These are phyloP conservation scores for Misgurnus anguillicaudatus DNA, from an alignment of 2,113 vertebrate genomes.

Conservation along the genomic window DNA sequence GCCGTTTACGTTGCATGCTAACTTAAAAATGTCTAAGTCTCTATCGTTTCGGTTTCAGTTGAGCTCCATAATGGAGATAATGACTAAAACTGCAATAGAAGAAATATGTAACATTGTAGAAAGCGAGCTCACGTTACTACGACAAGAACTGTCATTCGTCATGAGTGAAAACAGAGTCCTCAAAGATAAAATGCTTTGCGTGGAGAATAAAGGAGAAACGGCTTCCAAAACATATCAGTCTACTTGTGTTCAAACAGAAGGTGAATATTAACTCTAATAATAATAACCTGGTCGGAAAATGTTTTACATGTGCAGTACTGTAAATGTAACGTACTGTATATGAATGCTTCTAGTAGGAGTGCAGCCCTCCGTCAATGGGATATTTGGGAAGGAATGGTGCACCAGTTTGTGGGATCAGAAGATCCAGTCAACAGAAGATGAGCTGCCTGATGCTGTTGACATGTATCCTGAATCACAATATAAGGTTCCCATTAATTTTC, in stretches of 20 bases:
- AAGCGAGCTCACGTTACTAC: slow-evolving; percentile 61
- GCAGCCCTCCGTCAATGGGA: slow-evolving; percentile 65
- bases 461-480: neutral
- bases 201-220: slow-evolving; percentile 55
- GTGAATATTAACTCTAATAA: neutral
- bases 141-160: slow-evolving; percentile 60
- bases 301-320: too few relatives aligned
- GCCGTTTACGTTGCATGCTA: neutral
- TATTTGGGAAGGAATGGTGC: slow-evolving; percentile 75
- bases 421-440: slow-evolving; percentile 45
- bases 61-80: slow-evolving; percentile 68
- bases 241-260: slow-evolving; percentile 61
- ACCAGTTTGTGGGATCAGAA: slow-evolving; percentile 69
- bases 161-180: slow-evolving; percentile 61
- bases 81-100: slow-evolving; percentile 62
- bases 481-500: slow-evolving; percentile 17
- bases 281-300: too few relatives aligned
- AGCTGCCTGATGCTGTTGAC: slow-evolving; percentile 35
- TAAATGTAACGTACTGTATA: neutral
- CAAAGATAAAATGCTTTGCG: slow-evolving; percentile 58
- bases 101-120: slow-evolving; percentile 69
- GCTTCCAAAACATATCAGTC: slow-evolving; percentile 52
- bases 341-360: slow-evolving; percentile 37
- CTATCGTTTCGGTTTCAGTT: slow-evolving; percentile 64
- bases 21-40: slow-evolving; percentile 54